A percentile compares a stretch with the other conserved stretches of the same genome.
phyloP scores from a whole-genome alignment of 2,888 invertebrate genomes.

The Periphyllus acericola region DNA sequence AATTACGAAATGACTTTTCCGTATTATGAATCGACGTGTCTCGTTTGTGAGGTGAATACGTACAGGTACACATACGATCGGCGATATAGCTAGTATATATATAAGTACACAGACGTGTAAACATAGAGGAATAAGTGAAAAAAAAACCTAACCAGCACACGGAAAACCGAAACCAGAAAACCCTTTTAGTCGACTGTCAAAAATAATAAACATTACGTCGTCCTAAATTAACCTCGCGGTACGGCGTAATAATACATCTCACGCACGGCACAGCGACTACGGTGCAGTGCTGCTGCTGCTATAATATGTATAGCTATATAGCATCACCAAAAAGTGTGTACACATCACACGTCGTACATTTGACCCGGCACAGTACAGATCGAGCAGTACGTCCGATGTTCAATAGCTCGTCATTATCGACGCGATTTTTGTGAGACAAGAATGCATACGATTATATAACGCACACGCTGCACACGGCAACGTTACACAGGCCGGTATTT shows the following conservation, averaged over 20 bases:
- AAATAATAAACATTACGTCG: conserved; percentile 52
- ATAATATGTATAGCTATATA: background rate
- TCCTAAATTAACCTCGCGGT: conserved; percentile 41
- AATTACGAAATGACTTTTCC: conserved; percentile 48
- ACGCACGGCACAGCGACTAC: too few species aligned
- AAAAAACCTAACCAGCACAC: conserved; percentile 4
- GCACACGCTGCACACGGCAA: background rate
- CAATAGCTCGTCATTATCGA: conserved; percentile 29
- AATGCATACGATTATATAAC: background rate
- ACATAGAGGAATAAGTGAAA: conserved; percentile 20
- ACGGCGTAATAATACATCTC: background rate
- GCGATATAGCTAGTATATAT: background rate
- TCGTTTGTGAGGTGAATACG: background rate
- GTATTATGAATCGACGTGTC: conserved; percentile 37
- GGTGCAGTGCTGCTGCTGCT: too few species aligned
- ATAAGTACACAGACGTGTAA: background rate
- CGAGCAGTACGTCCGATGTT: background rate
- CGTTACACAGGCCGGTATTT: too few species aligned
- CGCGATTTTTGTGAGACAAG: conserved; percentile 11
- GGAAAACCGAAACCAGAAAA: conserved; percentile 58
- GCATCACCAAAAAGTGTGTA: too few species aligned
- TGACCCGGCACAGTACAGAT: background rate
- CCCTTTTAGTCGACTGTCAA: conserved; percentile 61
- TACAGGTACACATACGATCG: background rate
- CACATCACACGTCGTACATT: background rate